Evolutionary conservation across 2,888 invertebrate genomes (phyloP).

Genomic region (Microctonus brassicae): DNA sequence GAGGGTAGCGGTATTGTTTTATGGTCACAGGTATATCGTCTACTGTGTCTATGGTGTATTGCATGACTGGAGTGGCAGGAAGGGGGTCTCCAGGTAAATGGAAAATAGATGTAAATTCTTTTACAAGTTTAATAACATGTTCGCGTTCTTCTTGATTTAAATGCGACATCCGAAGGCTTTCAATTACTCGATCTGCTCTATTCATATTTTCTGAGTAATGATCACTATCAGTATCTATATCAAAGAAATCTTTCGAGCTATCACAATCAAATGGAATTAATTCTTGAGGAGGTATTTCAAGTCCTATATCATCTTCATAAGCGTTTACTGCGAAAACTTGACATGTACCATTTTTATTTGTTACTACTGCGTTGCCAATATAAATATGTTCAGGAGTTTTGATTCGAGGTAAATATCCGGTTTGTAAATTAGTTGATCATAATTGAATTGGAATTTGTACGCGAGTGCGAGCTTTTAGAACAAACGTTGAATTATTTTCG

Average conservation of each 20-base stretch:
- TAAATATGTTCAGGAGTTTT: conserved; percentile 14
- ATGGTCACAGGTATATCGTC: neutral
- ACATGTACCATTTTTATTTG: neutral
- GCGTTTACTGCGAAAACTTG: too few relatives aligned
- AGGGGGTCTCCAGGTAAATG: conserved; percentile 21
- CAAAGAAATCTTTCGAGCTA: too few relatives aligned
- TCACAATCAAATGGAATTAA: too few relatives aligned
- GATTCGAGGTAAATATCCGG: conserved; percentile 21
- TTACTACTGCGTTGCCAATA: conserved; percentile 25
- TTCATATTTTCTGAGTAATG: too few relatives aligned
- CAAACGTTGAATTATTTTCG: neutral
- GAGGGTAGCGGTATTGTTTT: too few relatives aligned
- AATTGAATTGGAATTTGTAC: neutral
- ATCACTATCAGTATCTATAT: too few relatives aligned
- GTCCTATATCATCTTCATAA: too few relatives aligned
- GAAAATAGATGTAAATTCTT: conserved; percentile 1
- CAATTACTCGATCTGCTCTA: neutral
- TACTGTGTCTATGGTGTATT: neutral
- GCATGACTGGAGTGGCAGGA: neutral
- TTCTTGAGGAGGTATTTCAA: too few relatives aligned
- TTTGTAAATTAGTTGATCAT: neutral
- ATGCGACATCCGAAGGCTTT: neutral
- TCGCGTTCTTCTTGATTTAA: neutral
- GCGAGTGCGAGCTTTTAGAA: neutral
- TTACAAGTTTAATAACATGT: neutral